Evolutionary conservation across 2,888 invertebrate species (phyloP).

Genomic region (Brachypterus glaber): DNA sequence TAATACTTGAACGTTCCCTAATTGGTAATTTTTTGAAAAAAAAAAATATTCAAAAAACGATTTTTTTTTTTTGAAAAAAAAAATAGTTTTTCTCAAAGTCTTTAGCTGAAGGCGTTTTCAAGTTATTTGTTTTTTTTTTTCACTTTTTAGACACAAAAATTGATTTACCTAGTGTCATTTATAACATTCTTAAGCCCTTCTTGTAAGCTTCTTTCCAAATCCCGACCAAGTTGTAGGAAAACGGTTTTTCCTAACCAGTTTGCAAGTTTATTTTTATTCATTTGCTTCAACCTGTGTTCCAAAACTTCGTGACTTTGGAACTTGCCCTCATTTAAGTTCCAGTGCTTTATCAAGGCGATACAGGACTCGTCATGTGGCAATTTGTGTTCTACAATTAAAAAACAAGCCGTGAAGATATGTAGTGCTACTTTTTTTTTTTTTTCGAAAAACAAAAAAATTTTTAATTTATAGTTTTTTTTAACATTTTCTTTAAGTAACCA

Average conservation of each 20-base stretch:
- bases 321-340: slow-evolving; percentile 49
- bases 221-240: slow-evolving; percentile 46
- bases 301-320: slow-evolving; percentile 49
- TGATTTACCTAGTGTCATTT: slow-evolving; percentile 5
- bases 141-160: neutral
- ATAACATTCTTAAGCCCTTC: slow-evolving; percentile 27
- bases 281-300: slow-evolving; percentile 48
- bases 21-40: too few species aligned
- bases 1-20: too few species aligned
- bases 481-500: too few species aligned
- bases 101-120: too few species aligned
- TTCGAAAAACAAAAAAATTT: neutral
- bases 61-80: neutral
- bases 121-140: too few species aligned
- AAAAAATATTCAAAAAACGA: neutral
- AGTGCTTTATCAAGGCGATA: slow-evolving; percentile 47
- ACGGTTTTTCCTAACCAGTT: slow-evolving; percentile 52
- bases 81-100: slow-evolving; percentile 1
- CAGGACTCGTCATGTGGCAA: slow-evolving; percentile 47
- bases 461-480: too few species aligned
- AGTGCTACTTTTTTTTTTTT: too few species aligned
- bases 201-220: slow-evolving; percentile 34
- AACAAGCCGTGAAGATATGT: neutral
- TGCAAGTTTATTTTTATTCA: slow-evolving; percentile 48
- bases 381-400: slow-evolving; percentile 33